Conservation (phyloP, 2,113 vertebrate genomes). For the Donacobius atricapilla region DNA sequence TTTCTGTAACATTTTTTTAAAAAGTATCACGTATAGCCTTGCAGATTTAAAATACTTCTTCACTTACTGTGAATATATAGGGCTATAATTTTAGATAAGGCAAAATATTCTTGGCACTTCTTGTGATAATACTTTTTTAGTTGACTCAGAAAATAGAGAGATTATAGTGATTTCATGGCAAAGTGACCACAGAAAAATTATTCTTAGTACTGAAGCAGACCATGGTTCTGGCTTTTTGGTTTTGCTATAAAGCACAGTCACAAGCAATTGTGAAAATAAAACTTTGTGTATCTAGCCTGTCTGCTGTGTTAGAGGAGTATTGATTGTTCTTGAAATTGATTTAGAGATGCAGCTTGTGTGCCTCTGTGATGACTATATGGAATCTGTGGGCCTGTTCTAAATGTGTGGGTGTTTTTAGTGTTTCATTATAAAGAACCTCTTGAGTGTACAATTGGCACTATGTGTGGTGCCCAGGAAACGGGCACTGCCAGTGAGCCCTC, state of each 20-base stretch:
- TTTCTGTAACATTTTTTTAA: not conserved
- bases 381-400: not conserved
- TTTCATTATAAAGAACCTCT: not conserved
- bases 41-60: not conserved
- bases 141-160: not conserved
- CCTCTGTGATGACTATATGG: not conserved
- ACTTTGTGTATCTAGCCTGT: not conserved
- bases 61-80: not conserved
- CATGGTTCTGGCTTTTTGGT: not conserved
- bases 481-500: not conserved
- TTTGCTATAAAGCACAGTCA: not conserved
- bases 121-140: not conserved
- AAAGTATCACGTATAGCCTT: not conserved
- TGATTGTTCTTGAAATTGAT: not conserved
- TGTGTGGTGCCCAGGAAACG: not conserved
- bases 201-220: not conserved
- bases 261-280: not conserved
- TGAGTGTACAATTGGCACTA: not conserved
- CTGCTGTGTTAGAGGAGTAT: not conserved
- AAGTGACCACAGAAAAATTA: not conserved
- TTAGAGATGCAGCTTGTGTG: not conserved
- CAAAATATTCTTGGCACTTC: not conserved
- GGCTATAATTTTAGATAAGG: slow-evolving; percentile 27
- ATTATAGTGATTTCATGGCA: slow-evolving; percentile 17
- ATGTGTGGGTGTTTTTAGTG: not conserved